These are phyloP conservation scores for Battus philenor DNA, from an alignment of 1,140 invertebrate genomes.

Conservation along the genomic window DNA sequence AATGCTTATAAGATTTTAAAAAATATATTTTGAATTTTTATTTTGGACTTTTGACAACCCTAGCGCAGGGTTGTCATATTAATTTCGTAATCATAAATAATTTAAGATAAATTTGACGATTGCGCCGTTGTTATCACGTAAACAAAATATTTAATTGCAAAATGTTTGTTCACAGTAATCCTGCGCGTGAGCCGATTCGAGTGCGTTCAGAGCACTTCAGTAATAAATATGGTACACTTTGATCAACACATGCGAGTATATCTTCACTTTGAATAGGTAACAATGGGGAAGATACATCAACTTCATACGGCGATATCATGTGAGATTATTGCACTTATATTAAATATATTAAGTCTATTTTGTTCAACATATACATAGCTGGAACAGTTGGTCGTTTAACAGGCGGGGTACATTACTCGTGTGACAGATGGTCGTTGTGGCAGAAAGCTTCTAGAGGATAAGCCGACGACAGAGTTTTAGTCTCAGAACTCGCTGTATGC, in stretches of 20 bases:
- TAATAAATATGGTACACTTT: neutral
- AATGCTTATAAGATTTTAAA: neutral
- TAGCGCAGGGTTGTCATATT: too few species aligned
- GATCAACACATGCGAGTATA: neutral
- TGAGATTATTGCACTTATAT: slow-evolving; percentile 5
- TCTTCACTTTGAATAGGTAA: neutral
- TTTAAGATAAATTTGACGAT: slow-evolving; percentile 1
- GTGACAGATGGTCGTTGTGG: too few species aligned
- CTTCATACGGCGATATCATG: slow-evolving; percentile 30
- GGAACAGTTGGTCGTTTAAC: too few species aligned
- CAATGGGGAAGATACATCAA: slow-evolving; percentile 34
- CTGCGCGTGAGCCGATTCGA: slow-evolving; percentile 1
- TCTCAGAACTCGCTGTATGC: too few species aligned
- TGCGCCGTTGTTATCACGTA: slow-evolving; percentile 1
- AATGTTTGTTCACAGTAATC: slow-evolving; percentile 7
- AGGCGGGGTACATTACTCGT: too few species aligned
- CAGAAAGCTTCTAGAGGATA: too few species aligned
- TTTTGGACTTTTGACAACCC: too few species aligned
- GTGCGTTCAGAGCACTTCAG: neutral
- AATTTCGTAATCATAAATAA: slow-evolving; percentile 2
- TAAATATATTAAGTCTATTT: too few species aligned
- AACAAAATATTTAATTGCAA: slow-evolving; percentile 14
- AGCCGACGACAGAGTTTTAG: too few species aligned
- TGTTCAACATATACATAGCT: too few species aligned
- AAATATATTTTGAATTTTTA: too few species aligned